These are phyloP conservation scores for Stomatorhinus ivindoensis DNA, from an alignment of 2,113 vertebrate genomes.

Conservation along the genomic window DNA sequence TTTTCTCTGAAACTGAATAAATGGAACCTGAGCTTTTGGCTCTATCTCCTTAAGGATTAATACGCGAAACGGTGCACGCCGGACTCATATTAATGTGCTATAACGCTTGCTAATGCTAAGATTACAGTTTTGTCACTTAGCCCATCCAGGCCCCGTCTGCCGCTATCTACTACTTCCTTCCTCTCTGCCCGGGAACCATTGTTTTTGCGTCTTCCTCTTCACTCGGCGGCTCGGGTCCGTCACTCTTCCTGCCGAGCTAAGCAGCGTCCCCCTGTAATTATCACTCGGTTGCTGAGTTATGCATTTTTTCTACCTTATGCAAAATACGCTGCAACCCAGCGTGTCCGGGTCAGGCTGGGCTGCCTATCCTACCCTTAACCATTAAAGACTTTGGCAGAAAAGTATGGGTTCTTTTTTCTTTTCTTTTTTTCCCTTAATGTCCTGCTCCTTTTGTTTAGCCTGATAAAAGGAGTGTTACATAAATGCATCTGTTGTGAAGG, in stretches of 20 bases:
- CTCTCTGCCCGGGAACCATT: not conserved
- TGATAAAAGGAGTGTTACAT: not conserved
- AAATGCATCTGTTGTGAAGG: not conserved
- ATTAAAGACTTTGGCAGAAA: not conserved
- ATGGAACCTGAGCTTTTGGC: not conserved
- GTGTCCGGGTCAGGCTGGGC: not conserved
- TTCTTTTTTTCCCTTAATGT: not conserved
- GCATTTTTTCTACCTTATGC: not conserved
- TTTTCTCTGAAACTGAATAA: not conserved
- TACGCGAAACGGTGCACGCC: not conserved
- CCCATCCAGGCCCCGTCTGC: not conserved
- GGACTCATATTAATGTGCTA: not conserved
- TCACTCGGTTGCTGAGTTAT: not conserved
- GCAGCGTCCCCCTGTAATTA: constrained; percentile 7
- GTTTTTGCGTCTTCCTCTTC: not conserved
- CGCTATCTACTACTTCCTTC: not conserved
- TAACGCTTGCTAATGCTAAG: not conserved
- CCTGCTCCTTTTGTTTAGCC: not conserved
- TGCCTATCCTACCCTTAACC: no score
- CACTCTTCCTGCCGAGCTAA: constrained; percentile 9
- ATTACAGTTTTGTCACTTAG: not conserved
- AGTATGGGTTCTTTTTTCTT: not conserved
- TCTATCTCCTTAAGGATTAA: not conserved
- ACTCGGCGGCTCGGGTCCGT: not conserved
- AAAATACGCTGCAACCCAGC: not conserved